phyloP scores from a whole-genome alignment of 2,888 invertebrate species.

The Sphinx pinastri region DNA sequence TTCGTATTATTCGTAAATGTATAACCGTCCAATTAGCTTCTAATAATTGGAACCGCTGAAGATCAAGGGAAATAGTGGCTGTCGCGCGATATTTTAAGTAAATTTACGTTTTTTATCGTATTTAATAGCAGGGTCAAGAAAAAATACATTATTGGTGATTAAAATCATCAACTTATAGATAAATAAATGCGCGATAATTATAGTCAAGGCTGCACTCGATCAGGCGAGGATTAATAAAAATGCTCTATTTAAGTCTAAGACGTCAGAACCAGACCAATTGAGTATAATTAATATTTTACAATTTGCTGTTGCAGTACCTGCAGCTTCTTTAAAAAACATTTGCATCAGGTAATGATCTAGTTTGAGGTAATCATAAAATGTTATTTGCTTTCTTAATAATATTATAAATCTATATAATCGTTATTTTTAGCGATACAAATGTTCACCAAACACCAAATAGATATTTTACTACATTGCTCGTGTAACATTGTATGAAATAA shows the following conservation, averaged over 20 bases:
- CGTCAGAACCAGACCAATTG: neutral
- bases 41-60: neutral
- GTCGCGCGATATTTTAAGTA: neutral
- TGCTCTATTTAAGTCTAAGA: neutral
- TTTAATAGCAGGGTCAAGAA: conserved; percentile 1
- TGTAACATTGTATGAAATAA: too few relatives aligned
- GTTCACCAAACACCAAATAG: too few relatives aligned
- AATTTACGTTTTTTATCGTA: neutral
- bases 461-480: too few relatives aligned
- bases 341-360: too few relatives aligned
- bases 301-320: neutral
- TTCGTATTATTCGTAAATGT: neutral
- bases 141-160: neutral
- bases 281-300: neutral
- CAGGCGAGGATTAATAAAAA: conserved; percentile 12
- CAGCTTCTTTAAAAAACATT: too few relatives aligned
- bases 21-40: too few relatives aligned
- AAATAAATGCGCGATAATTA: neutral
- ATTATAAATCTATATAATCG: too few relatives aligned
- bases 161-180: neutral
- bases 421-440: too few relatives aligned
- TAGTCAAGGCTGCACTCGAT: neutral
- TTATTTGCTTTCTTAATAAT: too few relatives aligned
- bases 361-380: too few relatives aligned
- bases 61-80: neutral